A percentile compares a stretch with the other conserved stretches of the same genome.
These are phyloP conservation scores for Spisula solida DNA, from an alignment of 2,888 invertebrate species.

Conservation along the genomic window DNA sequence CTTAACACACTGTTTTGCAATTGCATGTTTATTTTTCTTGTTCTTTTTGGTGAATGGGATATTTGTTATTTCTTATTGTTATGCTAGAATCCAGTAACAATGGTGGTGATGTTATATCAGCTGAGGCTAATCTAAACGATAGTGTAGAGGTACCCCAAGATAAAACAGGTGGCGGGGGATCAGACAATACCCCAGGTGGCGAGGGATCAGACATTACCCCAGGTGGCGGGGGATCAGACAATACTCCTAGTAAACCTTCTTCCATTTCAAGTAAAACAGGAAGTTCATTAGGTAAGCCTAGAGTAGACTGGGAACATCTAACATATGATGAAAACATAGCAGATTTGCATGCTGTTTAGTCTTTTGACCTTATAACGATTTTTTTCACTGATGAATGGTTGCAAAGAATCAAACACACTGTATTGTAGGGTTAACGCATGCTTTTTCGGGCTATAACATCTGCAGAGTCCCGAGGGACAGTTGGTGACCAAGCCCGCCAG, in stretches of 20 bases:
- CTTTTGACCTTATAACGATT: no score
- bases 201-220: conserved; percentile 47
- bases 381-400: no score
- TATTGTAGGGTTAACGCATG: no score
- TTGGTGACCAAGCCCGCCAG: no score
- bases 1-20: neutral
- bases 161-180: conserved; percentile 44
- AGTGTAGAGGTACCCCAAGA: conserved; percentile 32
- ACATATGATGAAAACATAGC: no score
- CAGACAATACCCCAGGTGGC: conserved; percentile 49
- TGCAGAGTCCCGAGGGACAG: no score
- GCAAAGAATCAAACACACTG: no score
- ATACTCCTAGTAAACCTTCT: conserved; percentile 38
- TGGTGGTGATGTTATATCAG: neutral
- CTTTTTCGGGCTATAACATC: no score
- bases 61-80: neutral
- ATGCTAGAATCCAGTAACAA: conserved; percentile 14
- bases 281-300: conserved; percentile 65
- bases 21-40: conserved; percentile 5
- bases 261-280: conserved; percentile 49
- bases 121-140: neutral
- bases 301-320: neutral
- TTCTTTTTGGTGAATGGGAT: conserved; percentile 13
- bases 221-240: conserved; percentile 52
- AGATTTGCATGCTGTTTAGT: no score